phyloP scores from a whole-genome alignment of 2,113 vertebrate genomes.

The Junco hyemalis region DNA sequence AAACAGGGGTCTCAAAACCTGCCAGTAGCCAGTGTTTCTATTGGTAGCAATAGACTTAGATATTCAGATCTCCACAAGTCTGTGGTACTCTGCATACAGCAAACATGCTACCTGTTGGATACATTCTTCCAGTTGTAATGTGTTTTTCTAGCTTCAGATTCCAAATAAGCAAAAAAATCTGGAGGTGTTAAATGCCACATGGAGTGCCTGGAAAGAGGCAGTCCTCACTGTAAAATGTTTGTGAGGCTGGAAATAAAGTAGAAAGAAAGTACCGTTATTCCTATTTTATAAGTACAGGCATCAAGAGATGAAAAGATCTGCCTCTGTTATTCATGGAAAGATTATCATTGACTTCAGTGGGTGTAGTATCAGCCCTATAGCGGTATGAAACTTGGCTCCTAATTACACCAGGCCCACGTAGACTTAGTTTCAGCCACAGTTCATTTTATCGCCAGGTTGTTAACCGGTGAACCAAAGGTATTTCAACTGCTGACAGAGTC shows the following conservation, averaged over 20 bases:
- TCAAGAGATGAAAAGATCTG: slow-evolving; percentile 16
- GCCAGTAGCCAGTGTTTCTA: not conserved
- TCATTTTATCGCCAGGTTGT: slow-evolving; percentile 34
- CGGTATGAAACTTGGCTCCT: slow-evolving; percentile 63
- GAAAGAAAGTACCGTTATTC: slow-evolving; percentile 51
- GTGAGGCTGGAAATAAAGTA: not conserved
- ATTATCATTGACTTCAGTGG: slow-evolving; percentile 60
- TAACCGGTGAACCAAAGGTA: slow-evolving; percentile 50
- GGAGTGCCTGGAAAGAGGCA: not conserved
- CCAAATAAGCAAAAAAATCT: not conserved
- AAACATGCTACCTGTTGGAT: not conserved
- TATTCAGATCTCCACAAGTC: not conserved
- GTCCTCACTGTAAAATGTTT: not conserved
- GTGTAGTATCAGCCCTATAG: slow-evolving; percentile 69
- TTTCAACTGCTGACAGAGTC: slow-evolving; percentile 49
- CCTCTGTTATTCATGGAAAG: slow-evolving; percentile 45
- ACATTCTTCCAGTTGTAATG: not conserved
- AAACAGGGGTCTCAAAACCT: not conserved
- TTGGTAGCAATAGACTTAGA: not conserved
- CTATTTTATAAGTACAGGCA: not conserved
- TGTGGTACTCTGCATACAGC: not conserved
- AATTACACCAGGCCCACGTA: slow-evolving; percentile 38
- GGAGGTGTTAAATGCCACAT: not conserved
- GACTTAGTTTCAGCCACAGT: slow-evolving; percentile 57
- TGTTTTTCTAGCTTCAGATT: not conserved